These are phyloP conservation scores for Paragorgia papillata DNA, from an alignment of 92 coral and sea anemone genomes.

Conservation along the genomic window DNA sequence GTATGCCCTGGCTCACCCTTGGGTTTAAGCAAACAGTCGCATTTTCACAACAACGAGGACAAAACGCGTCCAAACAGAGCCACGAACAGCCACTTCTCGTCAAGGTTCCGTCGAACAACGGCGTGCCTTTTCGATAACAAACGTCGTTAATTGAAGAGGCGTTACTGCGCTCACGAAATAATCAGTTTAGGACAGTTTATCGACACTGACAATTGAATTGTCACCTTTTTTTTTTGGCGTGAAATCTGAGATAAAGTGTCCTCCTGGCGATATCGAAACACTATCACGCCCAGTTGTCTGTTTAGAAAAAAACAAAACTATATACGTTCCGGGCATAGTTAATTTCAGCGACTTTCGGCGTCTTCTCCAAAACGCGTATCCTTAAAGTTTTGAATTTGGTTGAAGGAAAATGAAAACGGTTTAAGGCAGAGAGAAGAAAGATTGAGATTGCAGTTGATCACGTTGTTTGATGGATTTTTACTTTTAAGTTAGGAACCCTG, in stretches of 20 bases:
- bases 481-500: slow-evolving; percentile 22
- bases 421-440: not conserved
- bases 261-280: slow-evolving; percentile 28
- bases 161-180: slow-evolving; percentile 24
- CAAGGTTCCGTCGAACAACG: no score
- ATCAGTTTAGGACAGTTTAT: slow-evolving; percentile 43
- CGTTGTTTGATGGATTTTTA: not conserved
- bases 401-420: not conserved
- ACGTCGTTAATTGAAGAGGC: slow-evolving; percentile 27
- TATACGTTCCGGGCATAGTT: not conserved
- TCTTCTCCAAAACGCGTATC: not conserved
- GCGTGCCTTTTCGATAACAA: no score
- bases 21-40: slow-evolving; percentile 22
- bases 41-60: not conserved
- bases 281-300: slow-evolving; percentile 39
- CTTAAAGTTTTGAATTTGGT: not conserved
- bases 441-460: not conserved
- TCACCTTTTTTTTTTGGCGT: slow-evolving; percentile 46
- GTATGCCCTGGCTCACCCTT: not conserved
- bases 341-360: not conserved
- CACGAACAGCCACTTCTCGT: no score
- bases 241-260: slow-evolving; percentile 36
- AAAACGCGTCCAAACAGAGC: not conserved
- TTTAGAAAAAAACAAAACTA: slow-evolving; percentile 22
- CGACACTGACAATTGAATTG: slow-evolving; percentile 48